Base-by-base conservation (phyloP, 2,797 vertebrate species). In the Malurus splendens region DNA sequence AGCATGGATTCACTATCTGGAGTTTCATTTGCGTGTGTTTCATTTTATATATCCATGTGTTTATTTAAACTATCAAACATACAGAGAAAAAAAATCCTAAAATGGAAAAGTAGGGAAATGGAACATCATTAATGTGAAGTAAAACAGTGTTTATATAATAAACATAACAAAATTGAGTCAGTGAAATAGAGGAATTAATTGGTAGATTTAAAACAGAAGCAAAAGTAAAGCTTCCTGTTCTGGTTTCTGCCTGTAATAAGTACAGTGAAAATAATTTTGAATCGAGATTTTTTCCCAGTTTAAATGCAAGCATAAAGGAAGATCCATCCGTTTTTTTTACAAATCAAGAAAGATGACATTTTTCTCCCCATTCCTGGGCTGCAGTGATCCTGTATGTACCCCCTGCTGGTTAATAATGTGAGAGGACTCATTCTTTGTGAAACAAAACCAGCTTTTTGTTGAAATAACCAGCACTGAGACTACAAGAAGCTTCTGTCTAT, bases 171-270 rank as follows among this genome's bases (percentile, higher is more conserved):
- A 70, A 80, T 38, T 61, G 50, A 86, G 56, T 51, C n/a, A 85
- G 36, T 80, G 54, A 77, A 82, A 77, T 16, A 60, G 64, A 71
- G 18, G 17, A 72, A 91, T 85, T 82, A 89, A 60, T 18, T 72
- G 7, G 19, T 42, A 86, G 84, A 85, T 89, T 85, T 87, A 90
- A 91, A 93, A 72, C 82, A 90, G 73, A 90, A 57, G 20, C 13
- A 83, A 65, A 91, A 91, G 11, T 71, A 77, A 74, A 23, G 33
- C 55, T 92, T 86, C 72, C 82, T 93, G 65, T 12, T 92, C 79
- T 87, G 57, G 13, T 61, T 89, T 82, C 70, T 89, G 57, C 36
- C 32, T 67, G 30, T 64, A 77, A 27, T 90, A 93, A 47, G 14
- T 10, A 39, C 45, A 42, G 30, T 33, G 52, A 89, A 85, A 80